Base-by-base conservation (phyloP, 2,797 vertebrate species). In the Siniperca obscura region DNA sequence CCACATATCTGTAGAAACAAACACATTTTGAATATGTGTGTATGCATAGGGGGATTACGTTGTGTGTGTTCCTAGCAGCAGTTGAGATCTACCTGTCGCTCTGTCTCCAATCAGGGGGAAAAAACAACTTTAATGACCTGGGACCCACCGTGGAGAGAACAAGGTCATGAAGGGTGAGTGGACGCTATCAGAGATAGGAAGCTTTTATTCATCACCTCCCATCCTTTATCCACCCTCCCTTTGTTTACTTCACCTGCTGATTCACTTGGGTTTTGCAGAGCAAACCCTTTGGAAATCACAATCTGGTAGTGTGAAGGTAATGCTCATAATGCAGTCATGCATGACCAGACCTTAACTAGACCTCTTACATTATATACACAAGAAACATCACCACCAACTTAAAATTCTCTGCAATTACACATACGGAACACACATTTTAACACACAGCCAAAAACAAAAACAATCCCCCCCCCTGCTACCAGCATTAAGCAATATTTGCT, bases 81-180 rank as follows among this genome's bases (percentile, higher is more conserved):
- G 60, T 19, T 22, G 7, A 71, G 44, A 70, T 72, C 36, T 50
- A 36, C 36, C 78, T 64, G 25, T 44, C 1, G n/a, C 65, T 80
- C 44, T 59, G 27, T 60, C 40, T 69, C 48, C 60, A 80, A 53
- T 78, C 66, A 78, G 44, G 52, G 30, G 7, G 22, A 69, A 44
- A 36, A 42, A 69, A 61, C 25, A 42, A 80, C 59, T 84, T 83
- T 83, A 80, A 87, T 72, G 79, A 84, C 82, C 69, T 74, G 53
- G 42, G 64, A 76, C 72, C 77, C 81, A 78, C 53, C 9, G 57
- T 16, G 46, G 50, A 27, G 72, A 66, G 77, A 81, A 87, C 60
- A 19, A 61, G 78, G 46, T 65, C 74, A 78, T 80, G 70, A 87
- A 80, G 67, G 55, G 42, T 60, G 76, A 76, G 36, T 61, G 66